Conservation (phyloP, 2,888 invertebrate genomes). For the Caenorhabditis auriculariae region DNA sequence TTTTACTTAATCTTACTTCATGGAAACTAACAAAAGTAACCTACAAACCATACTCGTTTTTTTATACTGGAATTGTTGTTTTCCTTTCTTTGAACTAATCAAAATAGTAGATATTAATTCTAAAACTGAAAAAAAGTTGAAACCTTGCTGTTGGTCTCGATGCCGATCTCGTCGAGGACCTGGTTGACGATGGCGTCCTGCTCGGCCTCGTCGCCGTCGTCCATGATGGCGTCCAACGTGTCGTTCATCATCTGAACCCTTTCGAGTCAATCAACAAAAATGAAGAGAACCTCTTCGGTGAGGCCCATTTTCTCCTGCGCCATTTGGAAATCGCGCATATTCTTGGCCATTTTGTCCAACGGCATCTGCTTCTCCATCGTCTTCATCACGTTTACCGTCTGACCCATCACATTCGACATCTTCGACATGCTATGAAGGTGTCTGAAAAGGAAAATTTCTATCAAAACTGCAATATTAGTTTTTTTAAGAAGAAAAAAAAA, state of each 20-base stretch:
- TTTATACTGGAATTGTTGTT: too few relatives aligned
- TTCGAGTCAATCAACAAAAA: constrained; percentile 3
- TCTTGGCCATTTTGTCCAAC: constrained; percentile 73
- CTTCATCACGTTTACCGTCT: constrained; percentile 85
- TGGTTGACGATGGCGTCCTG: constrained; percentile 82
- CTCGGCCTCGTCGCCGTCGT: constrained; percentile 86
- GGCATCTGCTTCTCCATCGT: constrained; percentile 75
- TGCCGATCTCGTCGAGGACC: constrained; percentile 93
- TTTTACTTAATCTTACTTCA: too few relatives aligned
- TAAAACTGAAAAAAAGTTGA: too few relatives aligned
- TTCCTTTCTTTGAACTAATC: too few relatives aligned
- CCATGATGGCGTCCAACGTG: constrained; percentile 83
- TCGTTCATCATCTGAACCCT: constrained; percentile 73
- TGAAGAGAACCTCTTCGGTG: constrained; percentile 84
- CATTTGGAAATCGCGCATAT: constrained; percentile 80
- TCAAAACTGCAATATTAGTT: not conserved
- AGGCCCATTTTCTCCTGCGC: constrained; percentile 87
- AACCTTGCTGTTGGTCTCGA: constrained; percentile 88
- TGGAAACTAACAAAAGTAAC: too few relatives aligned
- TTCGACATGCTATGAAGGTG: constrained; percentile 83
- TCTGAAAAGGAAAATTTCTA: constrained; percentile 20
- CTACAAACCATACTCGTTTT: too few relatives aligned
- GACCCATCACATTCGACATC: constrained; percentile 83
- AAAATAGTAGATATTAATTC: too few relatives aligned
- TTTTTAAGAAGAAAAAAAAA: not conserved